Evolutionary conservation across 2,113 vertebrate species (phyloP).

Genomic region (Ammodytes marinus): DNA sequence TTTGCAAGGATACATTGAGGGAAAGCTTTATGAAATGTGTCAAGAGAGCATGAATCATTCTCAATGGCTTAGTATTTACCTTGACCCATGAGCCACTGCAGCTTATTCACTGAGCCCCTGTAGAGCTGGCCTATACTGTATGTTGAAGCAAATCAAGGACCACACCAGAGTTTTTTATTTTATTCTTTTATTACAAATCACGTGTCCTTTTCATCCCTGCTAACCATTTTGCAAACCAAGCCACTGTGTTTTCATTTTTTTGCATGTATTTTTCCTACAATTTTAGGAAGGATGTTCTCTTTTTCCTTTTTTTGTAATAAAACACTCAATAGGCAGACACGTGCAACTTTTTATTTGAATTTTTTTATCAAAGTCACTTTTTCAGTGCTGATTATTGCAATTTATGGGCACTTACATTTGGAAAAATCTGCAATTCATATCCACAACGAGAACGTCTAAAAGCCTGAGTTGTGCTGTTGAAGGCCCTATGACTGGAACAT

Average conservation of each 20-base stretch:
- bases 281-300: background rate
- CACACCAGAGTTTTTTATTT: background rate
- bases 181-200: background rate
- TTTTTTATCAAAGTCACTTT: background rate
- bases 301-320: background rate
- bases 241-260: background rate
- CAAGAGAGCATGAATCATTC: conserved; percentile 61
- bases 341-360: background rate
- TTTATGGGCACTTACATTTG: background rate
- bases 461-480: background rate
- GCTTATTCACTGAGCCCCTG: conserved; percentile 26
- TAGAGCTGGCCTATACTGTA: conserved; percentile 1
- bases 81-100: conserved; percentile 59
- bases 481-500: background rate
- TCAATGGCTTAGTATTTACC: conserved; percentile 51
- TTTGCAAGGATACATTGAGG: conserved; percentile 55
- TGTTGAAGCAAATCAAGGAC: conserved; percentile 4
- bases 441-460: background rate
- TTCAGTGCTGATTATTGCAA: background rate
- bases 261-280: background rate
- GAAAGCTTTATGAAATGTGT: conserved; percentile 56
- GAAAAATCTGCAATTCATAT: background rate
- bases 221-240: background rate
- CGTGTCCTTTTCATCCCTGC: background rate
- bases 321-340: background rate